These are phyloP conservation scores for Exaiptasia diaphana DNA, from an alignment of 64 coral and sea anemone species.

Conservation along the genomic window DNA sequence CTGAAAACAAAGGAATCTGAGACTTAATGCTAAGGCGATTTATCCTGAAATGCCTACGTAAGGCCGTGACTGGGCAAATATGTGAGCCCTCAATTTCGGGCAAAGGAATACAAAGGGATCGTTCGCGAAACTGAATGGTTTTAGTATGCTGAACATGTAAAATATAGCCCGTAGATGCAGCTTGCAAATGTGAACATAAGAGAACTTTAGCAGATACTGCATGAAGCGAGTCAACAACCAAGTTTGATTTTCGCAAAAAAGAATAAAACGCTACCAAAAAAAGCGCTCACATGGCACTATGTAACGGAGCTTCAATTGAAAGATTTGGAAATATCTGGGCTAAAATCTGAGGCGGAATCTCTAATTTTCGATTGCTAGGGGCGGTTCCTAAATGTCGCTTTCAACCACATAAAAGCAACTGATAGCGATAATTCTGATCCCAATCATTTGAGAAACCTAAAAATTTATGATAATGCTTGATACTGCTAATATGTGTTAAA, in stretches of 20 bases:
- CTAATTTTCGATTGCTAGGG: not conserved
- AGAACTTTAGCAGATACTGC: conserved; percentile 3
- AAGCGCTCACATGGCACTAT: conserved; percentile 11
- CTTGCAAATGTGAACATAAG: too few relatives aligned
- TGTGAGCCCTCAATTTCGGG: too few relatives aligned
- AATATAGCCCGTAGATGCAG: too few relatives aligned
- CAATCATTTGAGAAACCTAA: not conserved
- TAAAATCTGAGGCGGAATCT: conserved; percentile 22
- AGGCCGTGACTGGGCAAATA: not conserved
- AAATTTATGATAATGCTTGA: conserved; percentile 4
- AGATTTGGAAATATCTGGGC: not conserved
- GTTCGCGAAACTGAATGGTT: too few relatives aligned
- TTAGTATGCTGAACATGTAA: too few relatives aligned
- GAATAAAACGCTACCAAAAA: conserved; percentile 10
- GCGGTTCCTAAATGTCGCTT: not conserved
- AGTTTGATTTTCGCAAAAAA: conserved; percentile 31
- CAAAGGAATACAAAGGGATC: too few relatives aligned
- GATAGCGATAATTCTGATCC: conserved; percentile 10
- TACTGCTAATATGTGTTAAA: conserved; percentile 5
- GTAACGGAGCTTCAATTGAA: not conserved
- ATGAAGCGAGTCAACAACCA: not conserved
- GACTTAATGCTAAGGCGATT: too few relatives aligned
- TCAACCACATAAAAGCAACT: not conserved
- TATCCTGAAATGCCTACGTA: too few relatives aligned
- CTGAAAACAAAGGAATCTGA: too few relatives aligned